These are phyloP conservation scores for Glareola pratincola DNA, from an alignment of 2,113 vertebrate species.

Conservation along the genomic window DNA sequence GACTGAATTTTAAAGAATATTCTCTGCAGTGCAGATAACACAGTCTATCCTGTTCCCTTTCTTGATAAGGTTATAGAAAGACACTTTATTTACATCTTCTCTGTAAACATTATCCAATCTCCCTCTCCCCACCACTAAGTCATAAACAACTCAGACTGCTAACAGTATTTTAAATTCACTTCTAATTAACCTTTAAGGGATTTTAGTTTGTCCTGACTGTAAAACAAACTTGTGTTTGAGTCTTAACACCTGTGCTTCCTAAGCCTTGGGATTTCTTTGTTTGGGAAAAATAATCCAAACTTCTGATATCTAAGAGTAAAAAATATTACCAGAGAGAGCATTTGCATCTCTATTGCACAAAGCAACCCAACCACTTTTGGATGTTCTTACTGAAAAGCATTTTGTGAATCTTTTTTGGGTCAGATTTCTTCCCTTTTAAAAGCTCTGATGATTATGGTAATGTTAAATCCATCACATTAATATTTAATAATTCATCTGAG, in stretches of 20 bases:
- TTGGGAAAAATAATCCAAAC: conserved; percentile 23
- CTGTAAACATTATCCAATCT: not conserved
- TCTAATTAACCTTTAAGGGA: conserved; percentile 36
- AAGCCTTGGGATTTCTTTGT: not conserved
- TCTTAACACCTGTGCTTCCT: not conserved
- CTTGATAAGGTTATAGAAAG: not conserved
- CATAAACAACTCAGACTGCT: not conserved
- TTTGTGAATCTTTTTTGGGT: not conserved
- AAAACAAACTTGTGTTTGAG: not conserved
- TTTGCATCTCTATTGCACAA: not conserved
- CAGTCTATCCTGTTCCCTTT: not conserved
- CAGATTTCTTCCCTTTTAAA: not conserved
- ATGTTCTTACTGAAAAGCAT: not conserved
- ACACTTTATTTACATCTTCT: not conserved
- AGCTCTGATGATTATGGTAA: not conserved
- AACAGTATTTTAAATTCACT: not conserved
- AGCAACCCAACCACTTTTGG: not conserved
- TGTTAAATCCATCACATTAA: not conserved
- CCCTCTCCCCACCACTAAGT: not conserved
- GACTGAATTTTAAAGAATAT: not conserved
- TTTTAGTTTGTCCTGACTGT: conserved; percentile 3
- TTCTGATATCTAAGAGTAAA: not conserved
- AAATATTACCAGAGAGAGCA: not conserved
- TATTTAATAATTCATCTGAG: not conserved
- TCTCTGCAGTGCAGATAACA: conserved; percentile 6